phyloP scores from a whole-genome alignment of 2,113 vertebrate genomes.

The cat (Felis catus) region DNA sequence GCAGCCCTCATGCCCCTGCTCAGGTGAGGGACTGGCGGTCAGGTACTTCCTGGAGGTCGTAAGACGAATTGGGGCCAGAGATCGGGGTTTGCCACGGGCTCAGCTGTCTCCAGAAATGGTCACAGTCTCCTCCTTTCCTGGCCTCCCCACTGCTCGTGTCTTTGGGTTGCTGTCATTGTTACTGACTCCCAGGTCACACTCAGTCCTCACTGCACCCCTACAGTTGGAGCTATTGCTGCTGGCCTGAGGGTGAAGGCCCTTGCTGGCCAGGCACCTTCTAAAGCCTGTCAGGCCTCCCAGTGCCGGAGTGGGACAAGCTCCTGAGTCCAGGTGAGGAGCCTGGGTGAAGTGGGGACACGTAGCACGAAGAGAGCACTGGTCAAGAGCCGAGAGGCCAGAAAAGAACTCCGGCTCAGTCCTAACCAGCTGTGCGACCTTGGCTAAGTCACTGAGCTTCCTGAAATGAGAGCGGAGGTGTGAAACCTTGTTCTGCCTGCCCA shows the following conservation, averaged over 20 bases:
- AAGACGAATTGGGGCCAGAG: neutral
- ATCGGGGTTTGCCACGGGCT: neutral
- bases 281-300: neutral
- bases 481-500: neutral
- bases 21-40: neutral
- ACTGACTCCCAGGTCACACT: neutral
- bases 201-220: neutral
- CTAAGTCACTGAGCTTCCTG: neutral
- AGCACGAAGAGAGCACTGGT: neutral
- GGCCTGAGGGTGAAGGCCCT: too few species aligned
- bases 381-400: neutral
- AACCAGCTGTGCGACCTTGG: neutral
- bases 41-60: neutral
- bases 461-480: neutral
- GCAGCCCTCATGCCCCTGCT: neutral
- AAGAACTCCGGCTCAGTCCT: neutral
- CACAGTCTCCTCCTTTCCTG: neutral
- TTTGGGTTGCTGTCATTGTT: neutral
- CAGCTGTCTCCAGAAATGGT: neutral
- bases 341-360: neutral
- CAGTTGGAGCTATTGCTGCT: neutral
- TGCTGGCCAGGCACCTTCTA: neutral
- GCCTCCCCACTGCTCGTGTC: neutral
- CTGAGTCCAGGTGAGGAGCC: neutral
- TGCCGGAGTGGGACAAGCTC: neutral